A percentile compares a stretch with the other conserved stretches of the same genome.
phyloP scores from a whole-genome alignment of 1,140 invertebrate genomes.

The Drosophila yakuba region DNA sequence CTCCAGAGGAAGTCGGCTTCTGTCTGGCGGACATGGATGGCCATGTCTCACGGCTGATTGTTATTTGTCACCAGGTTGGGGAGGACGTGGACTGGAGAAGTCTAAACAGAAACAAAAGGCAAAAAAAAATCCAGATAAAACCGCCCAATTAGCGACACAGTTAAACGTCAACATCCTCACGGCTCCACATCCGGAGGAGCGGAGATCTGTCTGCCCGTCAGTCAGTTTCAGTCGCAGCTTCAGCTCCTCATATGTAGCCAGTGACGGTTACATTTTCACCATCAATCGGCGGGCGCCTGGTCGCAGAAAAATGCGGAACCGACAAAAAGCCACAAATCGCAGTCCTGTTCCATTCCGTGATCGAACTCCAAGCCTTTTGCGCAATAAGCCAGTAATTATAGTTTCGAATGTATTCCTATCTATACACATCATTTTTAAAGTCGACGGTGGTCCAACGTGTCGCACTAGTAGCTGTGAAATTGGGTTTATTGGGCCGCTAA shows the following conservation, averaged over 20 bases:
- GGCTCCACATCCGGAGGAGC: conserved; percentile 72
- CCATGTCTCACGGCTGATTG: conserved; percentile 56
- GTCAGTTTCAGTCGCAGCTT: neutral
- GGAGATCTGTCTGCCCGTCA: conserved; percentile 8
- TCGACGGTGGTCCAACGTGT: conserved; percentile 16
- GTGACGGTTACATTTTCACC: conserved; percentile 80
- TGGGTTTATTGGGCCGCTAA: conserved; percentile 78
- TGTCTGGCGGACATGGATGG: conserved; percentile 36
- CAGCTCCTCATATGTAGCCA: conserved; percentile 51
- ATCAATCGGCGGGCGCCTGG: conserved; percentile 66
- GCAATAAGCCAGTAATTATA: conserved; percentile 74
- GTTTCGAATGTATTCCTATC: conserved; percentile 33
- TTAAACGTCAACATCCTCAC: conserved; percentile 83
- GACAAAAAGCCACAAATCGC: conserved; percentile 44
- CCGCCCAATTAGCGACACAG: conserved; percentile 78
- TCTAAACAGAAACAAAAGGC: neutral
- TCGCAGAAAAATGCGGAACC: conserved; percentile 63
- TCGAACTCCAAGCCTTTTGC: conserved; percentile 24
- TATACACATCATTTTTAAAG: neutral
- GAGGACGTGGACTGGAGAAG: conserved; percentile 8
- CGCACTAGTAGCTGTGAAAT: conserved; percentile 63
- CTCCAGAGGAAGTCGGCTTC: conserved; percentile 49
- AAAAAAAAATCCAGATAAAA: conserved; percentile 50
- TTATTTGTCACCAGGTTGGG: conserved; percentile 69
- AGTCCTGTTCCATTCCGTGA: conserved; percentile 38